Evolutionary conservation across 2,113 vertebrate species (phyloP), one percentile per base, ranked within the genome.

Genomic region (Mus pahari): DNA sequence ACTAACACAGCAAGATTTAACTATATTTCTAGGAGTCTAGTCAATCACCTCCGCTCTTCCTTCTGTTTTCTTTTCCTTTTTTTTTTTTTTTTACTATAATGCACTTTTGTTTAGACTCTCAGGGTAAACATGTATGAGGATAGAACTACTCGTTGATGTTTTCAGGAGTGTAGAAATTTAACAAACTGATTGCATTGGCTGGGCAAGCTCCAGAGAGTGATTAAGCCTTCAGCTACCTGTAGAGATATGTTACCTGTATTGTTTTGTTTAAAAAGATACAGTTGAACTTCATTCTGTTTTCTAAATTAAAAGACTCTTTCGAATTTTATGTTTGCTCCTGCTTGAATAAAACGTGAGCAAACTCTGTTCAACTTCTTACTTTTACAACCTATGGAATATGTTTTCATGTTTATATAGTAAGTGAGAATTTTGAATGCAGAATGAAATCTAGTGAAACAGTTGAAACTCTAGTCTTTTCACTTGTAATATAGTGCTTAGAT

Each of bases 101-200:
- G 3, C 2, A 28, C 22, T 77, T 92, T 82, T 0, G 31, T 88
- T 90, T 90, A 58, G 8, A 79, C 31, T 92, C 22, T 86, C 62
- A n/a, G 3, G 8, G 33, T 95, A 79, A 79, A 94, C 68, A 68
- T 42, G 87, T 24, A 39, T 70, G 31, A 87, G 58, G 62, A 64
- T 71, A 94, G 78, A 92, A 60, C 14, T 31, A 84, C 7, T 42
- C 20, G 5, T 84, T 96, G 39, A 36, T 90, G 45, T 95, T 88
- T 75, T 97, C 28, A 92, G 28, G 50, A 78, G 4, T 78, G 26
- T 96, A 70, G 74, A 90, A 94, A 90, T 86, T 45, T 73, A 92
- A 33, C 13, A 86, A 93, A 70, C 3, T 92, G 45, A 58, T 91
- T 71, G 36, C 4, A n/a, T 60, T 7, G 60, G 14, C 33, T 81